Evolutionary conservation across 2,797 vertebrate genomes (phyloP), one percentile per base, ranked within the genome.

Genomic region (Falco biarmicus): DNA sequence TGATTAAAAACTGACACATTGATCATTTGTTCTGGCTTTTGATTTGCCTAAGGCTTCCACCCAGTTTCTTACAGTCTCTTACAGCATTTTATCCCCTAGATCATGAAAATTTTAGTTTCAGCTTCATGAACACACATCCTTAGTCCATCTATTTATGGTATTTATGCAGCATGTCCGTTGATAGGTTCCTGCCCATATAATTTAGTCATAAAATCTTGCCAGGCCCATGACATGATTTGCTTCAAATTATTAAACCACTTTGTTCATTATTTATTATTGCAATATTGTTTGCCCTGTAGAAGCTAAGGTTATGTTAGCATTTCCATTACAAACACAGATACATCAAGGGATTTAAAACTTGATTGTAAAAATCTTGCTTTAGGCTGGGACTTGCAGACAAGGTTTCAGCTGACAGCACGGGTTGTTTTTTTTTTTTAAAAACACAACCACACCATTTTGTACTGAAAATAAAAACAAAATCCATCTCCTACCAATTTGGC

Each of bases 1-100:
- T 98, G 98, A 98, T 99, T 98, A 97, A 97, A 97, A 97, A 91
- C 89, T 94, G 88, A 95, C 92, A 92, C 75, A 79, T 15, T 96
- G 90, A 93, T 84, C 95, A 94, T 98, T 98, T 97, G 82, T 96
- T 96, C 94, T 65, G 85, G 88, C 56, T 96, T 94, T 96, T 97
- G 94, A 97, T 95, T 96, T 94, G 95, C 50, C 84, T 50, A 78
- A 76, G 85, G n/a, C 83, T 75, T 93, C 64, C 34, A 91, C 24
- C 43, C 70, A 50, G 50, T 69, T 88, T 85, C 41, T 73, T 65
- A 75, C 39, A 82, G 32, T 48, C n/a, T 71, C n/a, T n/a, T 37
- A 39, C 17, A 84, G 76, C 48, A 83, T 77, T 94, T 68, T 57
- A 81, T 61, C 11, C 17, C 13, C 54, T 75, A 74, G 74, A 75